Base-by-base conservation (phyloP, 1,140 invertebrate genomes). In the Conus ventricosus region DNA sequence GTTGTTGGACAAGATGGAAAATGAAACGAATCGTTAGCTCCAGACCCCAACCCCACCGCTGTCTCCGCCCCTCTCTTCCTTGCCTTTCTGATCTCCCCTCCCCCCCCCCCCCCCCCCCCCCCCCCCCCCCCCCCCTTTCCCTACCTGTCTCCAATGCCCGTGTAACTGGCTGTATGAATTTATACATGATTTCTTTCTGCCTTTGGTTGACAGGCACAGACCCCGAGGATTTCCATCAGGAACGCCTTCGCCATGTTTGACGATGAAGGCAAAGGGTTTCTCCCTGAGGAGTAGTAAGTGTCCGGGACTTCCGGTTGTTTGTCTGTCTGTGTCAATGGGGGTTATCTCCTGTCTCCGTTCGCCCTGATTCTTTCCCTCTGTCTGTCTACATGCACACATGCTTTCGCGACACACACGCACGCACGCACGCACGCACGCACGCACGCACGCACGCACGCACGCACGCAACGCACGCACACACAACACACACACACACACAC, bases 171-270 rank as follows among this genome's bases (percentile, higher is more conserved):
- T 39, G 39, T 63, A 63, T 63, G 11, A 23, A 23, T 71, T 6
- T 71, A 20, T 71, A 10, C 6, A 7, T 13, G 20, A 23, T 71
- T 71, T 11, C 11, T 20, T n/a, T 71, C 67, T 71, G 67, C 39
- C 39, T 39, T 60, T 60, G 57, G 57, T 60, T 15, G 57, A 67
- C 83, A 96, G 96, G 96, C 91, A 96, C 97, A 92, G 99, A 99
- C 95, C 98, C 99, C 88, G 99, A 99, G 94, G 97, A 98, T 85
- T 85, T 97, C 98, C 92, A 97, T 99, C 93, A 97, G 98, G 95
- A 97, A 97, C 95, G 98, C 98, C 93, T 99, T 99, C 97, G 97
- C 97, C 95, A 97, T 98, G 96, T 99, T 99, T 96, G 98, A 99
- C 95, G 90, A 93, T 90, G 97, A 97, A 60, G 97, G 95, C 55